Base-by-base conservation (phyloP, 2,113 vertebrate genomes). In the Sprattus sprattus region DNA sequence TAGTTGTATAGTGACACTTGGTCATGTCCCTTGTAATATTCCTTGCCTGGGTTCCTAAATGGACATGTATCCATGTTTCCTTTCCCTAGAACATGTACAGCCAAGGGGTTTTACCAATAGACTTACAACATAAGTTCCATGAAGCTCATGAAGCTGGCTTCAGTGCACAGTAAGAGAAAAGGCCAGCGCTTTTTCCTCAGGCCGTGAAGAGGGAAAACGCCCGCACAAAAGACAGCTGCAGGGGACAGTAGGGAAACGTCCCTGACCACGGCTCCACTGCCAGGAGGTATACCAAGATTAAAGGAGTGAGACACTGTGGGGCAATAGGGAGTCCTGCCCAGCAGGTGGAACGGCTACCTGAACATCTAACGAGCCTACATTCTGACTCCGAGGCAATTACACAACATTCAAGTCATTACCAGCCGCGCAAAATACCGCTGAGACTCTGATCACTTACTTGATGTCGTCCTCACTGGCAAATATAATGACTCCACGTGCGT, bases 391-490 rank as follows among this genome's bases (percentile, higher is more conserved):
- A 71, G 64, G 25, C 64, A 71, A 71, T 71, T 71, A 71, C 64
- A 4, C 64, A 25, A 32, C 64, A 32, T 71, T 3, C n/a, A 13
- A 71, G 64, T 71, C 25, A 71, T 71, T 71, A 71, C 64, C 64
- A 71, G 64, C 64, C 32, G 64, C 2, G 64, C 25, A 32, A 32
- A 10, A 71, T 7, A 71, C 64, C 64, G 64, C 25, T 28, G 64
- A 67, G 64, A 67, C 64, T 28, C 64, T 28, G 16, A 71, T 86
- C 28, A 71, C 94, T 92, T 88, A 96, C 95, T 94, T 96, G 90
- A 96, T 96, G 91, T 96, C 95, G 4, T 96, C 95, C 88, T 96
- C 95, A 0, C 93, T 95, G 86, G 95, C 95, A 3, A 96, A 96
- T 86, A 96, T 95, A 89, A 96, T 95, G 91, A 96, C 93, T 46